phyloP scores from a whole-genome alignment of 2,797 vertebrate species.

The Nasua narica region DNA sequence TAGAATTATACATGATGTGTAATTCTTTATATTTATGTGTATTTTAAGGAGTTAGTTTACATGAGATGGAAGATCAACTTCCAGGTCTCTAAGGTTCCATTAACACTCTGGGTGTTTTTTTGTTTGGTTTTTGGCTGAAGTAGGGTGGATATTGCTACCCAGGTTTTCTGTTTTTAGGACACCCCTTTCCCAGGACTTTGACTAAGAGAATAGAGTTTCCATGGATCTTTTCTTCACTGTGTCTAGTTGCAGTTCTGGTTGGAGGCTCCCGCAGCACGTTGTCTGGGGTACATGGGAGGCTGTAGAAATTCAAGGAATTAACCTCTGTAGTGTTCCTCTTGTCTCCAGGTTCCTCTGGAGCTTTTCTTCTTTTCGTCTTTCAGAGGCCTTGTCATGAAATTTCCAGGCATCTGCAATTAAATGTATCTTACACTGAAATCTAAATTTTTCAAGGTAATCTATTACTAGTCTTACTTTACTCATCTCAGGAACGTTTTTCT shows the following conservation, averaged over 20 bases:
- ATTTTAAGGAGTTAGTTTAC: not conserved
- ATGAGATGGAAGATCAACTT: not conserved
- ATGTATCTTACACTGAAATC: not conserved
- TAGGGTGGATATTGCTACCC: not conserved
- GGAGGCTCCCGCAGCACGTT: not conserved
- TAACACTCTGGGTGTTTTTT: not conserved
- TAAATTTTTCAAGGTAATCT: not conserved
- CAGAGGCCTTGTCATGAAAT: not conserved
- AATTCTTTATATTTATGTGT: not conserved
- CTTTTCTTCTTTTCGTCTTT: not conserved
- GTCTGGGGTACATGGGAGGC: not conserved
- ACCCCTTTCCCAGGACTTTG: not conserved
- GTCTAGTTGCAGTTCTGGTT: not conserved
- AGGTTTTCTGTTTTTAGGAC: not conserved
- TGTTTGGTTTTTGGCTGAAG: not conserved
- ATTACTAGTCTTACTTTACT: not conserved
- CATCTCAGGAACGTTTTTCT: not conserved
- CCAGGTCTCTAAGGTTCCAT: not conserved
- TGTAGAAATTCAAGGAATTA: not conserved
- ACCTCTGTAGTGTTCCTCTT: not conserved
- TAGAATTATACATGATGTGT: not conserved
- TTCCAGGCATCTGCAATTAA: not conserved
- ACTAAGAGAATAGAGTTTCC: not conserved
- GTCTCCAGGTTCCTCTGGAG: not conserved
- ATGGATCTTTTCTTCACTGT: not conserved